Percentiles rank a stretch among this genome's conserved stretches.
Evolutionary conservation across 64 coral and sea anemone genomes (phyloP).

Genomic region (Cladopsammia gracilis): DNA sequence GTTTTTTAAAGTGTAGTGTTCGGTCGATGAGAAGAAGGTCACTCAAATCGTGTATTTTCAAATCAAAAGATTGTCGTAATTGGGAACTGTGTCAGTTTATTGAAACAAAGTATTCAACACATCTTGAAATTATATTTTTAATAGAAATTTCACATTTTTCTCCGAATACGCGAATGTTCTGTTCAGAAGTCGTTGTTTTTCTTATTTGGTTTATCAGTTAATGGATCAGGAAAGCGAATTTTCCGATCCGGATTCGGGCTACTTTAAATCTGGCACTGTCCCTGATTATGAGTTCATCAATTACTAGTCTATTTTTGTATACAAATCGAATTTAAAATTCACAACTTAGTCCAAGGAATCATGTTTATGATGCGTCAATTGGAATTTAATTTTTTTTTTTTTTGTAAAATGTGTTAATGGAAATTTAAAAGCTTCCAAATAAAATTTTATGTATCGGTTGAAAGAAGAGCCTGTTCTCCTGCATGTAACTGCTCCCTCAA

Average conservation of each 20-base stretch:
- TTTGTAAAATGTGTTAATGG: slow-evolving; percentile 22
- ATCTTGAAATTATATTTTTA: too few relatives aligned
- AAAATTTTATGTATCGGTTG: slow-evolving; percentile 14
- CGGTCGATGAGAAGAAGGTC: too few relatives aligned
- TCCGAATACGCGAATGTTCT: too few relatives aligned
- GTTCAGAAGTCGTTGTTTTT: neutral
- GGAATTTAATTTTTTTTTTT: neutral
- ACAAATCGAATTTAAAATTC: slow-evolving; percentile 3
- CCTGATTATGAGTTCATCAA: neutral
- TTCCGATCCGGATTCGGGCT: neutral
- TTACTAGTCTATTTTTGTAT: slow-evolving; percentile 4
- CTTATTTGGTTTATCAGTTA: neutral
- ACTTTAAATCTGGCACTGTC: neutral
- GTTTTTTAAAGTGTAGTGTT: neutral
- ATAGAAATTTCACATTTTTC: too few relatives aligned
- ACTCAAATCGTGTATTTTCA: too few relatives aligned
- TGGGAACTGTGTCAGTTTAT: neutral
- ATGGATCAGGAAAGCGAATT: neutral
- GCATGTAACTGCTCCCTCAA: neutral
- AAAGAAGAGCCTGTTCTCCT: neutral
- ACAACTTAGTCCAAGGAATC: neutral
- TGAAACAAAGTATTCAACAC: too few relatives aligned
- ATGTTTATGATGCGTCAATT: neutral
- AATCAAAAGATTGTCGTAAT: neutral
- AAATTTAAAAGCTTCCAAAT: neutral